Evolutionary conservation across 2,888 invertebrate species (phyloP), one percentile per base, ranked within the genome.

Genomic region (Sabatieria punctata): DNA sequence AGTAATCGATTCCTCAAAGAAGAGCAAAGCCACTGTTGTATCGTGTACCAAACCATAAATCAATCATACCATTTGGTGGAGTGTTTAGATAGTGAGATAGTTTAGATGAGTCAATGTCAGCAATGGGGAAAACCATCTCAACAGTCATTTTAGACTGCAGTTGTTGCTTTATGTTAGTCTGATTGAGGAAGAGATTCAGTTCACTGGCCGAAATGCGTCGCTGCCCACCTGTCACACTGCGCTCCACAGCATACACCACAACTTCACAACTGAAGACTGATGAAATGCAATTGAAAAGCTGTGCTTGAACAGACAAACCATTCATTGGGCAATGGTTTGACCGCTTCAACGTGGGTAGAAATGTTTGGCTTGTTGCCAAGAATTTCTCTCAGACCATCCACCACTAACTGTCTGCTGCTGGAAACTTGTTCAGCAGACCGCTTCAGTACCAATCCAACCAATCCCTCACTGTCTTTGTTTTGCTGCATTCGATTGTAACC

Each of bases 401-500:
- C 33, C 35, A 60, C 19, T 42, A 77, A 77, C 58, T 79, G 78
- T 63, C 83, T 77, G 77, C 57, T 79, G 78, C 63, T 84, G 80
- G 60, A 80, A 78, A 41, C 73, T 53, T 84, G 82, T n/a, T 78
- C 72, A 49, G 80, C 76, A 49, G 82, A 75, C 62, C 85, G 85
- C 59, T 79, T 81, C 57, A 95, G 80, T 46, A 80, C 74, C 53
- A 97, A 65, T 2, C 81, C 80, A 1, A 95, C 85, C 38, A 85
- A 73, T 0, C 95, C 95, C 59, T 91, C 83, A 59, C 85, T 84
- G 63, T 89, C 86, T 51, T 84, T 83, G 42, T 80, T 77, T 2
- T 78, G 78, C 0, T 88, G 84, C 54, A 91, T 76, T 21, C 80
- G 77, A 55, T 83, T 85, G 65, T 93, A 95, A 0, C 86, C 86